A percentile compares a stretch with the other conserved stretches of the same genome.
Evolutionary conservation across 30 jellyfish, hydroid and myxozoan genomes (phyloP).

Genomic region (Clytia hemisphaerica): DNA sequence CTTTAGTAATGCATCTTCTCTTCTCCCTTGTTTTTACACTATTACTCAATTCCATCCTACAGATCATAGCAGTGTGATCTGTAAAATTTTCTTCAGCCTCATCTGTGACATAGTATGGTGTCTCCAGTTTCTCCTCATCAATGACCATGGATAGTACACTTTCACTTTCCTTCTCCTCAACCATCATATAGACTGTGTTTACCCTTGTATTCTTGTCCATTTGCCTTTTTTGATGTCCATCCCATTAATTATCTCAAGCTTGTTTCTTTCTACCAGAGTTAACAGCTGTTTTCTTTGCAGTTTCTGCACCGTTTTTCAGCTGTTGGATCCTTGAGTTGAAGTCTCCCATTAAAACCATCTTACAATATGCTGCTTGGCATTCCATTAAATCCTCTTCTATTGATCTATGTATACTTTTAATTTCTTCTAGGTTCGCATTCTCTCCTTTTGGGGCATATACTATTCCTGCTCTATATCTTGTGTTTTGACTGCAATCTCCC

Average conservation of each 20-base stretch:
- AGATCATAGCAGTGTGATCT: no score
- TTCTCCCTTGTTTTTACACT: no score
- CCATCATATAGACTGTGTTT: constrained; percentile 4
- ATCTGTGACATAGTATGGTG: no score
- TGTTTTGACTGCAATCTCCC: no score
- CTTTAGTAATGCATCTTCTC: no score
- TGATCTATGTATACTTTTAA: constrained; percentile 5
- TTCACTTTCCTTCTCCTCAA: constrained; percentile 5
- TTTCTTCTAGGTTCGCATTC: not conserved
- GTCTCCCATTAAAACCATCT: constrained; percentile 21
- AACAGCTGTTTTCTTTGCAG: not conserved
- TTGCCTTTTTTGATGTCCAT: not conserved
- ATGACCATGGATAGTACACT: not conserved
- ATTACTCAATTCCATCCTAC: no score
- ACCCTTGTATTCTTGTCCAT: constrained; percentile 29
- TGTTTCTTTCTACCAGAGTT: constrained; percentile 4
- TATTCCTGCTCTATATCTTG: constrained; percentile 20
- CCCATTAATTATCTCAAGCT: not conserved
- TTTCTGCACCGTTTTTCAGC: not conserved
- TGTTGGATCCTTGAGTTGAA: constrained; percentile 7
- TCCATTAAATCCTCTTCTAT: constrained; percentile 1
- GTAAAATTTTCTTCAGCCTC: no score
- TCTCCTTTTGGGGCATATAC: no score
- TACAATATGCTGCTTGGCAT: not conserved
- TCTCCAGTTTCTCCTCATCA: constrained; percentile 24